Conservation (phyloP, 2,888 invertebrate genomes). For the Lepeophtheirus nordmannii region DNA sequence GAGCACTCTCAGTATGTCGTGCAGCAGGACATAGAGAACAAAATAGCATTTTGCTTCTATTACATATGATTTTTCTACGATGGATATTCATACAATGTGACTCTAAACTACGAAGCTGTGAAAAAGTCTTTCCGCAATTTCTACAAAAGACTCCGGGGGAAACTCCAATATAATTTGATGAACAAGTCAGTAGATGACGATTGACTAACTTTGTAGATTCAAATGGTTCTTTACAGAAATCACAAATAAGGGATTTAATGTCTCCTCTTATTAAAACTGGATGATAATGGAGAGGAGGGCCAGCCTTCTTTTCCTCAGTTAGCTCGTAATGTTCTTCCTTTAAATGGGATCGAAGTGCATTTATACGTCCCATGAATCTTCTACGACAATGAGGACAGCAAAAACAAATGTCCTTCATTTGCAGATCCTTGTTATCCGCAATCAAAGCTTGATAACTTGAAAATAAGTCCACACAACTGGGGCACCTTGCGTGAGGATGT, state of each 20-base stretch:
- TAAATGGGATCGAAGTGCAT: background rate
- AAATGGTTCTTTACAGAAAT: background rate
- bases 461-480: background rate
- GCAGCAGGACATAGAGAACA: slow-evolving; percentile 9
- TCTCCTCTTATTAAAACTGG: background rate
- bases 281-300: background rate
- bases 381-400: slow-evolving; percentile 14
- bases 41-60: background rate
- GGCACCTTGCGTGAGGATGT: background rate
- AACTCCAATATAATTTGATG: background rate
- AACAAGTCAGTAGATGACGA: background rate
- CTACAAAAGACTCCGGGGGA: slow-evolving; percentile 8
- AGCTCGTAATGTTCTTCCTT: slow-evolving; percentile 1
- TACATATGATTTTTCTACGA: background rate
- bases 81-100: background rate
- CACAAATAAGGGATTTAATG: background rate
- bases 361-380: slow-evolving; percentile 6
- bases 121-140: slow-evolving; percentile 12
- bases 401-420: slow-evolving; percentile 9
- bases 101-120: background rate
- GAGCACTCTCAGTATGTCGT: background rate
- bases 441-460: background rate
- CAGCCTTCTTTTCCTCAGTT: background rate
- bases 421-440: background rate
- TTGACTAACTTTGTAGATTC: background rate